phyloP scores from a whole-genome alignment of 2,113 vertebrate species.

The Fulica atra region DNA sequence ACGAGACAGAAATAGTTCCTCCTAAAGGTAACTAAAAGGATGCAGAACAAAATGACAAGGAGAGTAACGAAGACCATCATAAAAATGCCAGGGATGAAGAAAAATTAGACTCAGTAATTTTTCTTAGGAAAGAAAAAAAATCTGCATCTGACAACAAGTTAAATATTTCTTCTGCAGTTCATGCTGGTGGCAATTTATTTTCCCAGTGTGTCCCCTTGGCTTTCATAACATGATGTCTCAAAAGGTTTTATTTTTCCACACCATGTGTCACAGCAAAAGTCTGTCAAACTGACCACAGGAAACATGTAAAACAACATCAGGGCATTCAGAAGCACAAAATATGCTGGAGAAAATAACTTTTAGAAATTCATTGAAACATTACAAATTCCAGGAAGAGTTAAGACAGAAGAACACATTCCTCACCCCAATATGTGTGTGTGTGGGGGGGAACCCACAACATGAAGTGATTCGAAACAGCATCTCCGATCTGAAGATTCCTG shows the following conservation, averaged over 20 bases:
- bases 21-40: not conserved
- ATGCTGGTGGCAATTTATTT: slow-evolving; percentile 46
- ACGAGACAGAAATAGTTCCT: not conserved
- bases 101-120: not conserved
- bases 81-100: not conserved
- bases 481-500: not conserved
- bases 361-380: not conserved
- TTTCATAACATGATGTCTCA: slow-evolving; percentile 35
- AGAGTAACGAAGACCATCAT: not conserved
- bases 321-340: not conserved
- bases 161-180: slow-evolving; percentile 43
- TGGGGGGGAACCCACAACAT: not conserved
- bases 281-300: slow-evolving; percentile 25
- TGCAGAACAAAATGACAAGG: not conserved
- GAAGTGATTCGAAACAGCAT: not conserved
- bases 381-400: not conserved
- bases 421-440: fast-evolving
- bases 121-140: not conserved
- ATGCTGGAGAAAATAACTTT: not conserved
- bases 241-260: slow-evolving; percentile 14
- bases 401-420: not conserved
- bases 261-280: not conserved
- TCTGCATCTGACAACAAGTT: not conserved
- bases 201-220: not conserved
- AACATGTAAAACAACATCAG: not conserved